A percentile compares a stretch with the other conserved stretches of the same genome.
Evolutionary conservation across 1,140 invertebrate genomes (phyloP).

Genomic region (Charaxes varanes): DNA sequence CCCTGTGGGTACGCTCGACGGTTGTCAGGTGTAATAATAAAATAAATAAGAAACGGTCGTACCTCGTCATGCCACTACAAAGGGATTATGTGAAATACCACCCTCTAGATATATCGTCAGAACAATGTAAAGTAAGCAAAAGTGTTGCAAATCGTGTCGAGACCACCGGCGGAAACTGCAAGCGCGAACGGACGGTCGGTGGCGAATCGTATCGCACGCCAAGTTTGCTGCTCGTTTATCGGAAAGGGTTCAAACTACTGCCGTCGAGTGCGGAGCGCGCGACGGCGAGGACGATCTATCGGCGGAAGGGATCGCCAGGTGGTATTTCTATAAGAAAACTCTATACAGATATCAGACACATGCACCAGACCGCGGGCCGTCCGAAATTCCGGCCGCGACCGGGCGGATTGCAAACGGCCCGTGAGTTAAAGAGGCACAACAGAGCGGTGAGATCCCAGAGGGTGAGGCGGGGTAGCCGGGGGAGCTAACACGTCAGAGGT

Average conservation of each 20-base stretch:
- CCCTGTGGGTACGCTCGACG: too few relatives aligned
- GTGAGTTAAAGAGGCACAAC: conserved; percentile 29
- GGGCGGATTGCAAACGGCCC: conserved; percentile 30
- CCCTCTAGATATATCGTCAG: conserved; percentile 35
- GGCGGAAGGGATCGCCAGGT: conserved; percentile 40
- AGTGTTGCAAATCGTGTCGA: conserved; percentile 8
- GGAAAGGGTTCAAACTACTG: conserved; percentile 23
- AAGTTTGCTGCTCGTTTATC: conserved; percentile 45
- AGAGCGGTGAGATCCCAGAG: conserved; percentile 37
- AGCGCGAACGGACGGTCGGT: conserved; percentile 4
- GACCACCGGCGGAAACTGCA: conserved; percentile 2
- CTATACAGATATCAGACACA: conserved; percentile 57
- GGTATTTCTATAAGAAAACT: conserved; percentile 52
- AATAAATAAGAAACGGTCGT: conserved; percentile 31
- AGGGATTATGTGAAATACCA: conserved; percentile 60
- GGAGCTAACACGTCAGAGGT: conserved; percentile 47
- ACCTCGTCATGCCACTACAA: conserved; percentile 60
- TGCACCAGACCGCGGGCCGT: conserved; percentile 43
- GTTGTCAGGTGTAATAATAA: too few relatives aligned
- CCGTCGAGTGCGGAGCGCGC: conserved; percentile 13
- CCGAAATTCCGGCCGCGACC: conserved; percentile 23
- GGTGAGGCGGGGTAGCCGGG: conserved; percentile 39
- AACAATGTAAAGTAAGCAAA: neutral
- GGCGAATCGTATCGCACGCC: conserved; percentile 5
- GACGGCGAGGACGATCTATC: conserved; percentile 16